Conservation (phyloP, 2,797 vertebrate genomes). For the Choloepus didactylus region DNA sequence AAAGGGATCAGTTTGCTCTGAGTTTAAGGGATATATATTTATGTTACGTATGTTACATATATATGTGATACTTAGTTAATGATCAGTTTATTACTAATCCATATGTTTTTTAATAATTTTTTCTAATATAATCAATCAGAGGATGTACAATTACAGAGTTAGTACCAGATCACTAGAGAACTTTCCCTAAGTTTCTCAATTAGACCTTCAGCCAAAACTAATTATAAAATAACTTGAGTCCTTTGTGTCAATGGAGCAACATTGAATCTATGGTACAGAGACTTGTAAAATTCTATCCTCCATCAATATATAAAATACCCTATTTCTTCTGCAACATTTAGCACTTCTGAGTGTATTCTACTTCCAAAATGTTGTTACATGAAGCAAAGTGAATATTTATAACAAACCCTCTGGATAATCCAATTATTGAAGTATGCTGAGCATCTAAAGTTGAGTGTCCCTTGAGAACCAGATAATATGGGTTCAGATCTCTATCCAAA, state of each 20-base stretch:
- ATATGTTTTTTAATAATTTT: background rate
- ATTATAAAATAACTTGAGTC: slow-evolving; percentile 12
- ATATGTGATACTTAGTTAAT: background rate
- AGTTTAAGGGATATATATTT: background rate
- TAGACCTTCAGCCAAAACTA: background rate
- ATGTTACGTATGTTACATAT: no score
- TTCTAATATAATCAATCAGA: slow-evolving; percentile 6
- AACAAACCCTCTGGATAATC: background rate
- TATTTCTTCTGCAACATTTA: background rate
- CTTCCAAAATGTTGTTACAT: background rate
- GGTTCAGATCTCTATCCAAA: background rate
- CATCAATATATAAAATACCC: background rate
- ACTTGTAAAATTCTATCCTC: background rate
- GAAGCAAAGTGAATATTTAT: background rate
- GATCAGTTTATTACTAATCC: background rate
- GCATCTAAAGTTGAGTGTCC: background rate
- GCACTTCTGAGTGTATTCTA: background rate
- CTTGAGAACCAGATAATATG: background rate
- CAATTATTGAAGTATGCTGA: background rate
- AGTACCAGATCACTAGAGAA: background rate
- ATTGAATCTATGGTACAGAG: background rate
- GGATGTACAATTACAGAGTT: background rate
- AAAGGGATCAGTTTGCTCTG: background rate
- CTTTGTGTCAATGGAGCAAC: background rate
- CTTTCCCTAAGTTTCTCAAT: background rate